Evolutionary conservation across 1,140 invertebrate genomes (phyloP), one percentile per base, ranked within the genome.

Genomic region (Daktulosphaira vitifoliae): DNA sequence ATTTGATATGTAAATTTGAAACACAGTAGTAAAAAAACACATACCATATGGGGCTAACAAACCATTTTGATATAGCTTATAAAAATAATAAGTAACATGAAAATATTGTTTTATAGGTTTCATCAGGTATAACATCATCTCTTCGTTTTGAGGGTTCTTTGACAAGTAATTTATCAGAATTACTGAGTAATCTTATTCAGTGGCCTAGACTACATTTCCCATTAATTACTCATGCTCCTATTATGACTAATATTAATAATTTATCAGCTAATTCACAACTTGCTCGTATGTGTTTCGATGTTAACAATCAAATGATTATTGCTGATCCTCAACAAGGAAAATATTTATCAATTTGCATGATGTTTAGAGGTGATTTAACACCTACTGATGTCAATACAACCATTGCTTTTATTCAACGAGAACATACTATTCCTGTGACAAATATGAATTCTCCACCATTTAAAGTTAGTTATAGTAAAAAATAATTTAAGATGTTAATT

Each of bases 261-360:
- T 80, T 78, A 15, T 70, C 80, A 1, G 86, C 51, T 1, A 38
- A 88, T 13, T 76, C 80, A 8, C 84, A 88, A 66, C 81, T 91
- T 39, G 89, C 89, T 37, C 87, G 82, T 72, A 79, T 82, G 3
- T 89, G 88, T 68, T 91, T 91, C 68, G 87, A 91, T 69, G 81
- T 86, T n/a, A 72, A 77, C 22, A 88, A 88, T 73, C 80, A 80
- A 68, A 83, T 85, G 82, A 68, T 75, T 4, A 75, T 74, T 22
- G 73, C 73, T 64, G 72, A 76, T 42, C 70, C 72, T 0, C 69
- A 68, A 6, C 68, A 68, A 2, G 74, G 76, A 13, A 76, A 77
- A 49, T 79, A 79, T 54, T 83, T 85, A 80, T 81, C 82, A 9
- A 82, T 81, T 66, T 84, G 83, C 70, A 70, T 80, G 59, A 70